Evolutionary conservation across 2,113 vertebrate genomes (phyloP), one percentile per base, ranked within the genome.

Genomic region (Aegithalos caudatus): DNA sequence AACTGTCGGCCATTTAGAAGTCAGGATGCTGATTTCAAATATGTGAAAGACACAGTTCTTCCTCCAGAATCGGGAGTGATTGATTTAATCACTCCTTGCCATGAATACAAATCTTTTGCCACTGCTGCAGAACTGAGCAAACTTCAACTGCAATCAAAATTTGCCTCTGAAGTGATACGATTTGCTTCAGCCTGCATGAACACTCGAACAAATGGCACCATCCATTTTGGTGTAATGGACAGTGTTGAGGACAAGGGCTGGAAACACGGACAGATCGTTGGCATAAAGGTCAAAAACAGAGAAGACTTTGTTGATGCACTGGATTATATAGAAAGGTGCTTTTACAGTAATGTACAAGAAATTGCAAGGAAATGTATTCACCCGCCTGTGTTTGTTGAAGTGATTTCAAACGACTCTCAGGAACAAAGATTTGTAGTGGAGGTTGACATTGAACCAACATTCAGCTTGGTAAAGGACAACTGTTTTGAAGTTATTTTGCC

Each of bases 171-270:
- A 64, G 96, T 98, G 38, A 93, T 99, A 31, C 94, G 96, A 93
- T 99, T 98, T 96, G 98, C 97, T 14, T 53, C 93, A n/a, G 98
- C 98, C 28, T 99, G 98, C 91, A 98, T 99, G 97, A 99, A 99
- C 12, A 94, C 98, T 33, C 97, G 98, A 27, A 97, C 98, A 71
- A 99, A 99, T 11, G 98, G 98, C 7, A 99, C 98, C 79, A 98
- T 99, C 92, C 98, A 99, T 73, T 98, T 99, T 87, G 98, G 98
- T 38, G 92, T 99, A 62, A 97, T 97, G 98, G 98, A 99, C 94
- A 98, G 97, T 3, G 73, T 88, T 24, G 97, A 97, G 28, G 84
- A 98, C 37, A 40, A 31, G 44, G 90, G 14, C 13, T 96, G 95
- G 69, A 95, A 96, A 60, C 98, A 98, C 0, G 98, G 98, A 1